phyloP scores from a whole-genome alignment of 2,113 vertebrate species.

The Oncorhynchus masou region DNA sequence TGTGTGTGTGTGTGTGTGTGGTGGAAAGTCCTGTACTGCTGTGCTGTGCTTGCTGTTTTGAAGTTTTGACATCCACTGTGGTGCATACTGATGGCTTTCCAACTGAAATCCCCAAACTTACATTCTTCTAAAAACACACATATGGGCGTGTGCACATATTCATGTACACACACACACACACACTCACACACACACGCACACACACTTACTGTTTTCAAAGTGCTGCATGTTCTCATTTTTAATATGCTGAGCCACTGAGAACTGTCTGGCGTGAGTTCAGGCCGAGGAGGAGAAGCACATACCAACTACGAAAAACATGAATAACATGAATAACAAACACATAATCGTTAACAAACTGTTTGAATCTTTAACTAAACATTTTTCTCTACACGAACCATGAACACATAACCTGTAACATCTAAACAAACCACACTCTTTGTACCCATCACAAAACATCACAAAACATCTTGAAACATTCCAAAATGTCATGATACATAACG shows the following conservation, averaged over 20 bases:
- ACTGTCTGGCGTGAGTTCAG: not conserved
- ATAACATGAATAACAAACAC: slow-evolving; percentile 6
- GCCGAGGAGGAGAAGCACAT: not conserved
- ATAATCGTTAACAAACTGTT: not conserved
- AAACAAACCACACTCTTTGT: too few relatives aligned
- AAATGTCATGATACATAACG: too few relatives aligned
- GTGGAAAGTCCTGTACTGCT: not conserved
- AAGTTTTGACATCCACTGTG: slow-evolving; percentile 1
- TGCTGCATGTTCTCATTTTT: not conserved
- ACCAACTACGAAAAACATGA: not conserved
- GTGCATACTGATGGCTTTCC: slow-evolving; percentile 2
- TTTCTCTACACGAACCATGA: not conserved
- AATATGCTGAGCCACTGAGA: not conserved
- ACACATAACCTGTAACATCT: too few relatives aligned
- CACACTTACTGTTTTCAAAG: not conserved
- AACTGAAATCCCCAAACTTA: not conserved
- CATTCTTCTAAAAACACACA: not conserved
- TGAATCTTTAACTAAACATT: not conserved
- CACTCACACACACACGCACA: too few relatives aligned
- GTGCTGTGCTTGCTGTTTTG: slow-evolving; percentile 1
- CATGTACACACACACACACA: too few relatives aligned
- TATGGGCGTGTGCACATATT: too few relatives aligned
- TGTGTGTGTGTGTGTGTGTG: not conserved
- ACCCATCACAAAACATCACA: too few relatives aligned
- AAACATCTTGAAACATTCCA: too few relatives aligned